Evolutionary conservation across 2,797 vertebrate genomes (phyloP), one percentile per base, ranked within the genome.

Genomic region (Pseudocheirus occidentalis): DNA sequence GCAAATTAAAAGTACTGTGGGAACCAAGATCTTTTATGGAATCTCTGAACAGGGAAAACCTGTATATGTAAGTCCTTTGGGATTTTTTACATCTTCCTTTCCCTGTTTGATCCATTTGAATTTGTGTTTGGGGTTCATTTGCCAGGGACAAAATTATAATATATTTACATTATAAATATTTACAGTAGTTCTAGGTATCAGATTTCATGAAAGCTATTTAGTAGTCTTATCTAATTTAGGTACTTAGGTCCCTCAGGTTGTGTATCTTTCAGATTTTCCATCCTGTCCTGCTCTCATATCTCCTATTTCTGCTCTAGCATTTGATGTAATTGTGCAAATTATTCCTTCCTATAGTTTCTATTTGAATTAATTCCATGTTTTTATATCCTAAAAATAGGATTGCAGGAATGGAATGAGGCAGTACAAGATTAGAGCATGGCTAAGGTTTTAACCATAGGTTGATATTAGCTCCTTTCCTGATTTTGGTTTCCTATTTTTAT

Each of bases 401-500:
- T 91, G 55, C 93, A 95, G 73, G 95, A 92, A 92, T 53, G 66
- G 31, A 6, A 89, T 87, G 34, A 91, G 14, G 6, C 91, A 93
- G 46, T 81, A 52, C 94, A 94, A 92, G 5, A 40, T 56, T 40
- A 58, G 66, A 94, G 58, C 90, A 13, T 93, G 40, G 13, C 94
- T 28, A 53, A 21, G 31, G 16, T 92, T 34, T 91, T 95, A 13
- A 93, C 24, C 21, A 28, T 46, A 50, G 7, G 9, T 87, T 46
- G n/a, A 81, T 81, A 27, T 27, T 46, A 46, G 40, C 66, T 46
- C 73, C 40, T 95, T 96, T 97, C 31, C 58, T 87, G 40, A 40
- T 57, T 94, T 53, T 93, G 52, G 91, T 93, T 94, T 96, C 46
- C 87, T 90, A 28, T 91, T 97, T 93, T 40, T n/a, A 28, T n/a